A percentile compares a stretch with the other conserved stretches of the same genome.
Evolutionary conservation across 2,888 invertebrate species (phyloP).

Genomic region (Formica aserva): DNA sequence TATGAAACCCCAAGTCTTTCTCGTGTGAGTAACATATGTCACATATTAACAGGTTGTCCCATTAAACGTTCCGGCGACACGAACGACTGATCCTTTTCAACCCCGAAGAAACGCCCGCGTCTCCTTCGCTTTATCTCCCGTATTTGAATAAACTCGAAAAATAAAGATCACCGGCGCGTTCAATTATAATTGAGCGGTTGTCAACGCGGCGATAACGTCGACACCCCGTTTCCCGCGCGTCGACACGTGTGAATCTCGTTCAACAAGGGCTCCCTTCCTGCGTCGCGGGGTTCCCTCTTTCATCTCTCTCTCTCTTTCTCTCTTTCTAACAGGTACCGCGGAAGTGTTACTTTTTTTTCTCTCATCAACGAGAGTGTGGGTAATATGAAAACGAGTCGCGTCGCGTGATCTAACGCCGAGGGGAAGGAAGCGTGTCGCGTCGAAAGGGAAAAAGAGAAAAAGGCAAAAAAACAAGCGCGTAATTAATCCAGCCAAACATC

Average conservation of each 20-base stretch:
- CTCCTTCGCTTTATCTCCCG: constrained; percentile 72
- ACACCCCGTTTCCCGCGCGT: constrained; percentile 64
- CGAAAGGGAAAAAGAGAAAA: constrained; percentile 18
- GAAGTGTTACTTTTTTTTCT: constrained; percentile 32
- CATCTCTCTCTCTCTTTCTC: constrained; percentile 24
- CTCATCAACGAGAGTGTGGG: constrained; percentile 1
- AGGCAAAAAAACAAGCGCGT: constrained; percentile 15
- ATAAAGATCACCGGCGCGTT: constrained; percentile 70
- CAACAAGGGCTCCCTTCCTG: constrained; percentile 65
- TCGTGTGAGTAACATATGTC: constrained; percentile 79
- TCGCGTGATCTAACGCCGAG: constrained; percentile 36
- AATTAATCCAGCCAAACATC: constrained; percentile 67
- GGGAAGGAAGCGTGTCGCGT: constrained; percentile 49
- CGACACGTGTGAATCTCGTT: constrained; percentile 74
- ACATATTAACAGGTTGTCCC: constrained; percentile 82
- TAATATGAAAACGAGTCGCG: constrained; percentile 45
- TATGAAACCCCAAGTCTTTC: constrained; percentile 69
- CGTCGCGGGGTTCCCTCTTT: constrained; percentile 17
- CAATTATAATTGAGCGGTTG: constrained; percentile 83
- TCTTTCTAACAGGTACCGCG: constrained; percentile 16
- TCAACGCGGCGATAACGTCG: constrained; percentile 80
- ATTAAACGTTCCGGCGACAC: constrained; percentile 82
- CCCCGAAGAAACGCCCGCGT: constrained; percentile 40
- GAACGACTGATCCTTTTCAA: constrained; percentile 66
- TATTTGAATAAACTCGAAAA: constrained; percentile 79